Conservation (phyloP, 2,113 vertebrate species). For the Bujurquina vittata region DNA sequence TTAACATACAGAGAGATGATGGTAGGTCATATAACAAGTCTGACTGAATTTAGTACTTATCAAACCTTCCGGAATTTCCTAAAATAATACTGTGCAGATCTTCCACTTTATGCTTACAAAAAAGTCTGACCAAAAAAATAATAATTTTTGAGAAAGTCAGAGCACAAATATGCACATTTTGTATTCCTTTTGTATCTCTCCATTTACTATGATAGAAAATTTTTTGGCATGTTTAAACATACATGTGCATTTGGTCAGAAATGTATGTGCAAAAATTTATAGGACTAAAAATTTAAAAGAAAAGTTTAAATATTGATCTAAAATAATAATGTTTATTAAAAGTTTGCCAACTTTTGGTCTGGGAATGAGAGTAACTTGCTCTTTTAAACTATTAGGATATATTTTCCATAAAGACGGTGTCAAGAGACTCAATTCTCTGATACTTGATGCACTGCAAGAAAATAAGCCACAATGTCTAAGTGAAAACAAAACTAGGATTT, state of each 20-base stretch:
- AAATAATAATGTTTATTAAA: background rate
- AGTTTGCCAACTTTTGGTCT: background rate
- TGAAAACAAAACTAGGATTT: background rate
- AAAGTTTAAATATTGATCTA: background rate
- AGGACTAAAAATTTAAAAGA: background rate
- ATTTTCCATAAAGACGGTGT: background rate
- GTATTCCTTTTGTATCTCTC: no score
- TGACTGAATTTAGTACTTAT: background rate
- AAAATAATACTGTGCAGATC: background rate
- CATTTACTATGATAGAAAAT: background rate
- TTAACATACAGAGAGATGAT: background rate
- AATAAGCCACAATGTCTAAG: background rate
- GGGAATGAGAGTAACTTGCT: background rate
- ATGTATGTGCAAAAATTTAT: background rate
- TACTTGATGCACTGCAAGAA: no score
- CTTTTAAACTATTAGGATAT: background rate
- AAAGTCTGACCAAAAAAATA: background rate
- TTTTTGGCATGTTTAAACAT: background rate
- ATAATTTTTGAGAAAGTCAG: no score
- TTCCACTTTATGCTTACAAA: background rate
- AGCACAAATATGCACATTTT: background rate
- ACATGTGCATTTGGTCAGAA: background rate
- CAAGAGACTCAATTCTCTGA: background rate
- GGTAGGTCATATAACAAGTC: no score
- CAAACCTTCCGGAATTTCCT: background rate